Evolutionary conservation across 2,888 invertebrate species (phyloP).

Genomic region (Ormyrus thymus): DNA sequence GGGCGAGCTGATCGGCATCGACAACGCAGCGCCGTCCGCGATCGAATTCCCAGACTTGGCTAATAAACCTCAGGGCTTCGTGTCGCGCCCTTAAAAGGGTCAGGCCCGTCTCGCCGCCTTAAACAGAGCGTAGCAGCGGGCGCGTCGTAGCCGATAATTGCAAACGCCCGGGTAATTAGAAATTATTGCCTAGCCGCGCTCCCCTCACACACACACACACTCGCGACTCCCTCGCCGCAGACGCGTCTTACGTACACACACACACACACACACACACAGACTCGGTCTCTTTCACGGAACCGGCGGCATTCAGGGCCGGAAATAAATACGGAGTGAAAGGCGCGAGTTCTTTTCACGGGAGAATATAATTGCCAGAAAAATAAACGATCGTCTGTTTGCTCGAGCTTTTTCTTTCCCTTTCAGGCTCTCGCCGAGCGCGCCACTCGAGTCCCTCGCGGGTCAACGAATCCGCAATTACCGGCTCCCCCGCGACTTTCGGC

Average conservation of each 20-base stretch:
- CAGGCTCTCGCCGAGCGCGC: conserved; percentile 51
- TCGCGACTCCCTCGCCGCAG: conserved; percentile 30
- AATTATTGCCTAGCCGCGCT: conserved; percentile 53
- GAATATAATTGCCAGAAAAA: conserved; percentile 74
- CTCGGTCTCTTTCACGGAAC: conserved; percentile 14
- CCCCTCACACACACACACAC: not conserved
- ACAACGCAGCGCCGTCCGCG: no score
- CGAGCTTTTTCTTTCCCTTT: not conserved
- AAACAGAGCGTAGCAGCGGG: conserved; percentile 6
- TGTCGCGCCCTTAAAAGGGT: not conserved
- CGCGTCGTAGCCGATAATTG: conserved; percentile 50
- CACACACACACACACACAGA: not conserved
- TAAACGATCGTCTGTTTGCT: conserved; percentile 63
- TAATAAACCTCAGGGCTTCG: not conserved
- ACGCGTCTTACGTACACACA: not conserved
- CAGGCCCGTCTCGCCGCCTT: not conserved
- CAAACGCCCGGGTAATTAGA: conserved; percentile 56
- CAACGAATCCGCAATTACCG: conserved; percentile 73
- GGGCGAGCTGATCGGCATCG: no score
- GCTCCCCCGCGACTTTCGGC: conserved; percentile 57
- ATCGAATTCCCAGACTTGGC: no score
- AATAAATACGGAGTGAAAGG: conserved; percentile 42
- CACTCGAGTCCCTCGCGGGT: conserved; percentile 68
- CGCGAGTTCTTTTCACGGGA: conserved; percentile 66
- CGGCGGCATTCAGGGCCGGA: conserved; percentile 32